Conservation (phyloP, 2,797 vertebrate genomes). For the Hylomyscus alleni region DNA sequence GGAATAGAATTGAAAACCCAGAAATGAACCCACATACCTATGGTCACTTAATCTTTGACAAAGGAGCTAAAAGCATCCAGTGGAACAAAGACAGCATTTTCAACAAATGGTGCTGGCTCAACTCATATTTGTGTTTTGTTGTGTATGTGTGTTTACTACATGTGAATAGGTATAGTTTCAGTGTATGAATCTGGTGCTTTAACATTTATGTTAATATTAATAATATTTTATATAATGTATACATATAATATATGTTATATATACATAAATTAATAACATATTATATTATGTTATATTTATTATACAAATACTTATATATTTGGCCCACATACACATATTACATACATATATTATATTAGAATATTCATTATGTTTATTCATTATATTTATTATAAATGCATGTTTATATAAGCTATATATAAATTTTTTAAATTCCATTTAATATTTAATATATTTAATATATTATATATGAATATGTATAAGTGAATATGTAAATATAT, state of each 20-base stretch:
- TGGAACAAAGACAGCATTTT: no score
- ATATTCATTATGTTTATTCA: not conserved
- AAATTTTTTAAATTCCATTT: not conserved
- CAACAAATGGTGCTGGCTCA: no score
- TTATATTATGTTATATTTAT: not conserved
- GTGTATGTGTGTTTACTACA: not conserved
- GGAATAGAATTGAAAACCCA: no score
- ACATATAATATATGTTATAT: no score
- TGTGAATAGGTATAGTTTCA: not conserved
- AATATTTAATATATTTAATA: not conserved
- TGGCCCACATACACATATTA: not conserved
- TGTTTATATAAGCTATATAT: not conserved
- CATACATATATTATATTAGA: no score
- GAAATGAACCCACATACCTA: no score
- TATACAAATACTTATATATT: not conserved
- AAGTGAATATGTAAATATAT: no score
- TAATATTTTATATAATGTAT: no score
- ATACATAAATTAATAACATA: not conserved
- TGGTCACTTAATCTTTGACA: no score
- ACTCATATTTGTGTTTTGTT: not conserved
- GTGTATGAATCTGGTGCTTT: not conserved
- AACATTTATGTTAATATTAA: not conserved
- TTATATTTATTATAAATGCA: not conserved
- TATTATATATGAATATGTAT: not conserved
- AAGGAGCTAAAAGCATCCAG: no score